These are phyloP conservation scores for Lucilia sericata DNA, from an alignment of 1,140 invertebrate genomes.

Conservation along the genomic window DNA sequence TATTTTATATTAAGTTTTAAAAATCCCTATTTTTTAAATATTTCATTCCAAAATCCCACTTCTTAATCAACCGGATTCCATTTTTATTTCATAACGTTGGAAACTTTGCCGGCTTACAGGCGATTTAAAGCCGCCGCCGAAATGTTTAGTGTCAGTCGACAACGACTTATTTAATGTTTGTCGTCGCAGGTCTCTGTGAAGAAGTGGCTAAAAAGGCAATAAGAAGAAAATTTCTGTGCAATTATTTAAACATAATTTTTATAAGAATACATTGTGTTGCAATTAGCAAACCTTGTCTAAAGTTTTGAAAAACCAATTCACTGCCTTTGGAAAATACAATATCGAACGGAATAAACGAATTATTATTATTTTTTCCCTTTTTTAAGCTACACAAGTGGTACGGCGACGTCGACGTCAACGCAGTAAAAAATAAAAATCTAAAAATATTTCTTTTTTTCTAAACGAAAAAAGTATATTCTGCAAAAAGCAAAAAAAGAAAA, in stretches of 20 bases:
- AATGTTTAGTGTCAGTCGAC: no score
- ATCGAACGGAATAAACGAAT: not conserved
- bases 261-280: not conserved
- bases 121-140: no score
- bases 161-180: no score
- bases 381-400: not conserved
- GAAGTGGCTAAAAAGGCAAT: conserved; percentile 20
- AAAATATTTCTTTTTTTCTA: conserved; percentile 41
- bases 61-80: no score
- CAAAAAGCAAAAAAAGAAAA: conserved; percentile 27
- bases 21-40: no score
- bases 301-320: not conserved
- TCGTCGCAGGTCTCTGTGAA: no score
- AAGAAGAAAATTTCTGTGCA: conserved; percentile 35
- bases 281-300: not conserved
- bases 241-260: conserved; percentile 26
- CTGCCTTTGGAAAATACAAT: not conserved
- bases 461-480: conserved; percentile 28
- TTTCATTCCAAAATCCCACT: no score
- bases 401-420: conserved; percentile 6
- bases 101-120: no score
- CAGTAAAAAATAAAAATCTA: conserved; percentile 35
- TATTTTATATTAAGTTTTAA: no score
- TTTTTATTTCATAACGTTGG: no score
- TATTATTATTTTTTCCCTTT: not conserved